Percentiles rank a stretch among this genome's conserved stretches.
phyloP scores from a whole-genome alignment of 2,113 vertebrate genomes.

The Seriola quinqueradiata region DNA sequence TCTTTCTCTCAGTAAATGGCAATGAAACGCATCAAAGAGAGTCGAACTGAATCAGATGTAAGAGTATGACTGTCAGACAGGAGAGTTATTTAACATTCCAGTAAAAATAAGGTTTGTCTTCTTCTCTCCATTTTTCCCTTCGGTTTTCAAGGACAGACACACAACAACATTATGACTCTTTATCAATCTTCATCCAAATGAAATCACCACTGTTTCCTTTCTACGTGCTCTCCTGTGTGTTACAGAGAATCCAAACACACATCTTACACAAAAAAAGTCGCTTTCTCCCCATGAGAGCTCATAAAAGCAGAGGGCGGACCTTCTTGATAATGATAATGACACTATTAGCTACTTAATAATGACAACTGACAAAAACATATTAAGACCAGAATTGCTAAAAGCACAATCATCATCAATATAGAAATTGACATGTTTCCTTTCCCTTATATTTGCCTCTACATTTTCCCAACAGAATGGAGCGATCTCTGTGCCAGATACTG shows the following conservation, averaged over 20 bases:
- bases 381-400: background rate
- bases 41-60: conserved; percentile 78
- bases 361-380: background rate
- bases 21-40: conserved; percentile 58
- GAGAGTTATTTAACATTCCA: conserved; percentile 37
- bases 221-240: conserved; percentile 4
- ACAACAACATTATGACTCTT: background rate
- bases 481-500: conserved; percentile 76
- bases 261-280: background rate
- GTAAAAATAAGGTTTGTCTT: conserved; percentile 15
- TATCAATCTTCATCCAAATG: conserved; percentile 44
- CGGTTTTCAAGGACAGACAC: conserved; percentile 32
- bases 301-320: background rate
- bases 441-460: background rate
- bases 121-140: background rate
- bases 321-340: background rate
- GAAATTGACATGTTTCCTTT: background rate
- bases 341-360: background rate
- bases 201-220: background rate
- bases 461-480: conserved; percentile 83
- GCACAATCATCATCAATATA: background rate
- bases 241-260: background rate
- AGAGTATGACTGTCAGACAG: conserved; percentile 51
- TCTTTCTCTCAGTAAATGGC: conserved; percentile 20
- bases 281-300: background rate